Conservation (phyloP, 2,888 invertebrate species). For the Resseliella maxima region DNA sequence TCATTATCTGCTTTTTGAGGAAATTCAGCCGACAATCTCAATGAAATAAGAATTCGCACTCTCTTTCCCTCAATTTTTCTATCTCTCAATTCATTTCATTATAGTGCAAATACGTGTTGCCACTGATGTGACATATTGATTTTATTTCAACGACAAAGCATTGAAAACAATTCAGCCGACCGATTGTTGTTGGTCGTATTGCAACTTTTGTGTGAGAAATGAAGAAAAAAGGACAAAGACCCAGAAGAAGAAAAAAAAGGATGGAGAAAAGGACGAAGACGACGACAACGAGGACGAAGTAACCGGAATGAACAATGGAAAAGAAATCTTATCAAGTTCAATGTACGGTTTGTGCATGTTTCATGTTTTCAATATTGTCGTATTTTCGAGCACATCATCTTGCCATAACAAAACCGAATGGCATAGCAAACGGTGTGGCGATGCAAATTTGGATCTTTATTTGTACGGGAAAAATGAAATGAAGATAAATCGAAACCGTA, state of each 20-base stretch:
- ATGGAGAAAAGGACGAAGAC: too few species aligned
- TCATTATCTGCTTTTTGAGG: neutral
- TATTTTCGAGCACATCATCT: neutral
- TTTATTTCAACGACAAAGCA: neutral
- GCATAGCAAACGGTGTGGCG: neutral
- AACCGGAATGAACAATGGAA: neutral
- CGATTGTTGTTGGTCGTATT: constrained; percentile 13
- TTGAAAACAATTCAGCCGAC: neutral
- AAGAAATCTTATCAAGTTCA: constrained; percentile 26
- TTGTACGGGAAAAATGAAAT: constrained; percentile 3
- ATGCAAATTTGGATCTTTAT: constrained; percentile 53
- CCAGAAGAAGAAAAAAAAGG: too few species aligned
- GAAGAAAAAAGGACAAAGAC: neutral
- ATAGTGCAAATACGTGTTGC: constrained; percentile 14
- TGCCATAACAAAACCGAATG: neutral
- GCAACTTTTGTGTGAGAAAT: neutral
- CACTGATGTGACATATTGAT: constrained; percentile 54
- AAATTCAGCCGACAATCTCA: constrained; percentile 23
- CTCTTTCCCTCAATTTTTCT: neutral
- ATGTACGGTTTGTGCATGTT: constrained; percentile 20
- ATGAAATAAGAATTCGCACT: neutral
- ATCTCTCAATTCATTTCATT: constrained; percentile 12
- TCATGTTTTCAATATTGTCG: neutral
- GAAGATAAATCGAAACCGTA: constrained; percentile 54
- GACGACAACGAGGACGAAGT: neutral